Base-by-base conservation (phyloP, 1,140 invertebrate species). In the Trialeurodes vaporariorum region DNA sequence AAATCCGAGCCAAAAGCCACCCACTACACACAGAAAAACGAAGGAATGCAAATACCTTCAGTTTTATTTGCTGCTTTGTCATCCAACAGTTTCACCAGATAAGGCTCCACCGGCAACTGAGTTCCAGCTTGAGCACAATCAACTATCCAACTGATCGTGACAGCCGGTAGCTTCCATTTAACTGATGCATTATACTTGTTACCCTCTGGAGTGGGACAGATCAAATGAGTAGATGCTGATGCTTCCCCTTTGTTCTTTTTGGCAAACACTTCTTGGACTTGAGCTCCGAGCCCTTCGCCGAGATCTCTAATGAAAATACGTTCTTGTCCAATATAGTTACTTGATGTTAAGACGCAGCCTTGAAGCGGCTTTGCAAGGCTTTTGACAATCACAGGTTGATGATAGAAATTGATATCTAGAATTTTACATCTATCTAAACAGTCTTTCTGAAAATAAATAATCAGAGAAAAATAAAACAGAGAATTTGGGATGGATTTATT, bases 141-240 rank as follows among this genome's bases (percentile, higher is more conserved):
- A 5, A 49, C 17, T 5, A 49, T 49, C 34, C 34, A 49, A 17
- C 17, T 17, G 5, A 49, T 49, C 34, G 34, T 49, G 5, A 49
- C 34, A 9, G 34, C 34, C 17, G 34, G 34, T 9, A 91, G 75
- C 22, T 83, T 83, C 93, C 92, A 95, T 73, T 90, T 90, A 1
- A 90, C 76, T 0, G 92, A 90, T 11, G 89, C 92, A 27, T 77
- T 75, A 77, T 92, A 94, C 75, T 95, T 95, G 66, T 86, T 85
- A 0, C 92, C 91, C 67, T 79, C 80, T 0, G 90, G 77, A 0
- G 78, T 78, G 9, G 85, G 84, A 67, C 89, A 90, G 23, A 94
- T 79, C 1, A 95, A 80, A 77, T 92, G 91, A 0, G 90, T 92
- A 12, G 83, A 86, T 0, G 83, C 81, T 12, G 80, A 64, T 0